Evolutionary conservation across 2,888 invertebrate genomes (phyloP).

Genomic region (Isotomurus palustris): DNA sequence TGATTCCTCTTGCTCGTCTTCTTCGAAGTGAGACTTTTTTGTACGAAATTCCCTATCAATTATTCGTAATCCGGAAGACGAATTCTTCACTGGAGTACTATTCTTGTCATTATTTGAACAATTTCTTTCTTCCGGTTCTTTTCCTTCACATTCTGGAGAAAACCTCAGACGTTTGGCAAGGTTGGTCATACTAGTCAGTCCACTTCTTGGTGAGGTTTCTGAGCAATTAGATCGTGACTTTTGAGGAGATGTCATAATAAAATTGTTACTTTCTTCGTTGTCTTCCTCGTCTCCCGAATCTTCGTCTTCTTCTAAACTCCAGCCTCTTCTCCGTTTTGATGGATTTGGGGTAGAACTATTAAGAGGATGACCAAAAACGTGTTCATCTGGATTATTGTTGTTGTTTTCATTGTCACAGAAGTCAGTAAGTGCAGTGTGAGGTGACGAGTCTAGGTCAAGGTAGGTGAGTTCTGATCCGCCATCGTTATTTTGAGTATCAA

Average conservation of each 20-base stretch:
- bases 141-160: conserved; percentile 12
- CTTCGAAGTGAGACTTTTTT: conserved; percentile 33
- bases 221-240: background rate
- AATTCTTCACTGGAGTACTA: background rate
- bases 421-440: no score
- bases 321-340: conserved; percentile 33
- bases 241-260: background rate
- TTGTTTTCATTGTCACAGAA: background rate
- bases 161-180: conserved; percentile 33
- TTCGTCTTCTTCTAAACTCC: conserved; percentile 36
- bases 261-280: conserved; percentile 2
- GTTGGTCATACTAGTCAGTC: conserved; percentile 23
- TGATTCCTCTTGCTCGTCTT: conserved; percentile 15
- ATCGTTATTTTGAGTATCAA: background rate
- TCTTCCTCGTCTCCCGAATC: conserved; percentile 26
- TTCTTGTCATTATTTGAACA: conserved; percentile 13
- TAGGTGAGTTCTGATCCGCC: conserved; percentile 27
- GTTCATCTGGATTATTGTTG: conserved; percentile 6
- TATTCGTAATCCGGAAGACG: background rate
- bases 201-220: conserved; percentile 20
- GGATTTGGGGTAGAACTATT: conserved; percentile 13
- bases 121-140: conserved; percentile 8
- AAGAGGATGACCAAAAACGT: conserved; percentile 5
- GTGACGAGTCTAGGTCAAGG: conserved; percentile 38
- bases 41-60: conserved; percentile 22